Evolutionary conservation across 2,888 invertebrate species (phyloP), one percentile per base, ranked within the genome.

Genomic region (Drosophila antonietae): DNA sequence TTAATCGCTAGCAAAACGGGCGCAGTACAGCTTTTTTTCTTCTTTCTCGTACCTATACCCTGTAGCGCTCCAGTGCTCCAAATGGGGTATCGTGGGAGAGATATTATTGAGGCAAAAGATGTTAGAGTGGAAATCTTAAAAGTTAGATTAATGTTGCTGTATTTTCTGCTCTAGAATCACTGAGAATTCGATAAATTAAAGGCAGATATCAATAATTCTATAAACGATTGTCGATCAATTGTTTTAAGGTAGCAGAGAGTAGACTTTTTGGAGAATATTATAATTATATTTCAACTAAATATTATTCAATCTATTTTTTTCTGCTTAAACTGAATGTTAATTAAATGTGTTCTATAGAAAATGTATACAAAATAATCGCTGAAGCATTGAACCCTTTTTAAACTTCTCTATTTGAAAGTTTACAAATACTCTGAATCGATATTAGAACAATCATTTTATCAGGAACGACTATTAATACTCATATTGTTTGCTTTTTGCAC

Each of bases 1-100:
- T 84, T 84, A 86, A 86, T 86, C 87, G 87, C 81, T 68, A 69
- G 73, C 81, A 66, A 62, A 74, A 68, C 67, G 71, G 76, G 81
- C 86, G 68, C 83, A 81, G 57, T 80, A 73, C 80, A 80, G 58
- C 75, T 78, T 75, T 78, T 72, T 73, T 72, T 58, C 20, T 41
- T 41, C 41, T 56, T 43, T 28, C 41, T 20, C n/a, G 18, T 57
- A 33, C 20, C 15, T 6, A 75, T 75, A 67, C 75, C 51, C 75
- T 75, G 18, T n/a, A 61, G 43, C 41, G 6, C 9, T n/a, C 28
- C 60, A 55, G 28, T 8, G 15, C 0, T 6, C 15, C n/a, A 10
- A 28, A 3, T 3, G 18, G n/a, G 28, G 35, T 39, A 31, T 49
- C 18, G 7, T 18, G 18, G 8, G 2, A 49, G n/a, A 20, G 15